phyloP scores from a whole-genome alignment of 2,888 invertebrate species.

The Oxycera nigricornis region DNA sequence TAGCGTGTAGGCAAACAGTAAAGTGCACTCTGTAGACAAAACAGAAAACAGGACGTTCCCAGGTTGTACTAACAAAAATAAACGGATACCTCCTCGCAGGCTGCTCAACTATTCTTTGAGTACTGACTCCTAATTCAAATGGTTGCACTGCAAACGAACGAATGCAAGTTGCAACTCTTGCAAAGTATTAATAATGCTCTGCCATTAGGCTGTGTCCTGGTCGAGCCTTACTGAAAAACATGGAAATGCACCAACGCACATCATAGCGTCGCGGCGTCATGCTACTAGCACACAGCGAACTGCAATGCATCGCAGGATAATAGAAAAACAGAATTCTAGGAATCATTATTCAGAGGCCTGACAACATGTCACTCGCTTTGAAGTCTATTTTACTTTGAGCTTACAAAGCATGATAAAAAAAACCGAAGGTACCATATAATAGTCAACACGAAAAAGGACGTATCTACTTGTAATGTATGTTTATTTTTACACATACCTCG shows the following conservation, averaged over 20 bases:
- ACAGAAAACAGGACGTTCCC: background rate
- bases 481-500: conserved; percentile 16
- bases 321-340: conserved; percentile 20
- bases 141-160: background rate
- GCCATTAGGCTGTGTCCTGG: conserved; percentile 8
- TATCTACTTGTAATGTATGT: background rate
- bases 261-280: background rate
- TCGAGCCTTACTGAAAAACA: background rate
- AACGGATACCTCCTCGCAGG: background rate
- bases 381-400: background rate
- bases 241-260: conserved; percentile 23
- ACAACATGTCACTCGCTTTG: background rate
- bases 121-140: conserved; percentile 1
- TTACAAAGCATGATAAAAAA: background rate
- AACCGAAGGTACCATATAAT: background rate
- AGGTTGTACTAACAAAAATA: conserved; percentile 13
- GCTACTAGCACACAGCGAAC: background rate
- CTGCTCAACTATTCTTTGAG: conserved; percentile 38
- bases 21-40: conserved; percentile 37
- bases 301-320: conserved; percentile 17
- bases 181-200: conserved; percentile 30
- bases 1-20: conserved; percentile 26
- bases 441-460: conserved; percentile 5
- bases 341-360: conserved; percentile 22
- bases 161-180: conserved; percentile 16